Evolutionary conservation across 2,888 invertebrate species (phyloP).

Genomic region (Ophioninae sp.): DNA sequence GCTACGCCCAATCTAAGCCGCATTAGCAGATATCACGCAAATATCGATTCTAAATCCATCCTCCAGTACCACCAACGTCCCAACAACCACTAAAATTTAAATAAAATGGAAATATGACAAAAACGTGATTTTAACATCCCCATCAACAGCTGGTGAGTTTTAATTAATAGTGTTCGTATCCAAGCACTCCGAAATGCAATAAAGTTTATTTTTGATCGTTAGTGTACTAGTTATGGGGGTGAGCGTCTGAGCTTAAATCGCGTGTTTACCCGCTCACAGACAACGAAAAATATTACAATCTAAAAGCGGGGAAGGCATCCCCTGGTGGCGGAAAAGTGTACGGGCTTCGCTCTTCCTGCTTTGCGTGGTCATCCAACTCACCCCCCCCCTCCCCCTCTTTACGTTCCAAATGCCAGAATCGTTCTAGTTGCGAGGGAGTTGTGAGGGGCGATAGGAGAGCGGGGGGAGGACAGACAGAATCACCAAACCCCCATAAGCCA

Average conservation of each 20-base stretch:
- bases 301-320: constrained; percentile 40
- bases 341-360: constrained; percentile 65
- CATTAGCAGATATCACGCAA: too few relatives aligned
- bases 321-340: constrained; percentile 53
- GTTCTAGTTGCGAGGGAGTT: constrained; percentile 13
- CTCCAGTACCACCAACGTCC: neutral
- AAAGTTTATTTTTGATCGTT: constrained; percentile 47
- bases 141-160: neutral
- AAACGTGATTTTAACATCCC: neutral
- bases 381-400: constrained; percentile 46
- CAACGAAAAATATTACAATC: constrained; percentile 28
- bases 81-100: neutral
- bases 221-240: constrained; percentile 41
- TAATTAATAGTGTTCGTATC: neutral
- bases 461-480: constrained; percentile 18
- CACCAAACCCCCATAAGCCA: constrained; percentile 70
- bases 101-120: neutral
- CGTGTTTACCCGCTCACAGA: constrained; percentile 48
- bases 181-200: neutral
- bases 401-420: constrained; percentile 66
- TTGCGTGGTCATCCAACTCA: constrained; percentile 51
- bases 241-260: constrained; percentile 59
- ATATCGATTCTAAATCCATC: neutral
- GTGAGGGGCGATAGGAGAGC: neutral
- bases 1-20: neutral